These are phyloP conservation scores for Acleris laterana DNA, from an alignment of 2,888 invertebrate species.

Conservation along the genomic window DNA sequence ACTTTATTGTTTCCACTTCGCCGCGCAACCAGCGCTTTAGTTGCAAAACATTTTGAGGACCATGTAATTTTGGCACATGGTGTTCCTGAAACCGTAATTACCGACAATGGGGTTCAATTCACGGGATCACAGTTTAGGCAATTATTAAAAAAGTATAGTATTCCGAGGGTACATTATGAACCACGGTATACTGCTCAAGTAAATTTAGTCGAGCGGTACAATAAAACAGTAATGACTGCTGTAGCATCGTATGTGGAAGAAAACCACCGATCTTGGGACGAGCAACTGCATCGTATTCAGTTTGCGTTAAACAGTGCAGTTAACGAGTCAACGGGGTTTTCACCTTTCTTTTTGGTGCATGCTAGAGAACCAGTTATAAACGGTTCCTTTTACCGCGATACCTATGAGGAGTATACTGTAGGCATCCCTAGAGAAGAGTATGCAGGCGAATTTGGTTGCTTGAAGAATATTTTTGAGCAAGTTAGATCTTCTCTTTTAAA, in stretches of 20 bases:
- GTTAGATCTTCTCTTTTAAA: background rate
- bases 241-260: constrained; percentile 2
- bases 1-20: constrained; percentile 26
- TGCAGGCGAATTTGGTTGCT: too few species aligned
- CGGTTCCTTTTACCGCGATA: too few species aligned
- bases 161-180: constrained; percentile 28
- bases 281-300: constrained; percentile 17
- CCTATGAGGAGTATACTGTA: too few species aligned
- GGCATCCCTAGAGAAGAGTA: too few species aligned
- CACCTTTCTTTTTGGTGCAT: background rate
- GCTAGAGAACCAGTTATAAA: too few species aligned
- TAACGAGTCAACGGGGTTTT: constrained; percentile 1
- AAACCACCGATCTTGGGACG: constrained; percentile 32
- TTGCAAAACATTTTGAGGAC: constrained; percentile 33
- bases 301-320: constrained; percentile 31
- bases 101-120: constrained; percentile 36
- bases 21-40: constrained; percentile 16
- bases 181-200: constrained; percentile 17
- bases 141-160: constrained; percentile 21
- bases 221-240: constrained; percentile 33
- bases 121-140: constrained; percentile 18
- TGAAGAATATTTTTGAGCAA: too few species aligned
- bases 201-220: constrained; percentile 30
- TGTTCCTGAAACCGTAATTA: constrained; percentile 35
- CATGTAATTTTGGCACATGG: constrained; percentile 36